Conservation (phyloP, 2,888 invertebrate species). For the Apodemia duryi region DNA sequence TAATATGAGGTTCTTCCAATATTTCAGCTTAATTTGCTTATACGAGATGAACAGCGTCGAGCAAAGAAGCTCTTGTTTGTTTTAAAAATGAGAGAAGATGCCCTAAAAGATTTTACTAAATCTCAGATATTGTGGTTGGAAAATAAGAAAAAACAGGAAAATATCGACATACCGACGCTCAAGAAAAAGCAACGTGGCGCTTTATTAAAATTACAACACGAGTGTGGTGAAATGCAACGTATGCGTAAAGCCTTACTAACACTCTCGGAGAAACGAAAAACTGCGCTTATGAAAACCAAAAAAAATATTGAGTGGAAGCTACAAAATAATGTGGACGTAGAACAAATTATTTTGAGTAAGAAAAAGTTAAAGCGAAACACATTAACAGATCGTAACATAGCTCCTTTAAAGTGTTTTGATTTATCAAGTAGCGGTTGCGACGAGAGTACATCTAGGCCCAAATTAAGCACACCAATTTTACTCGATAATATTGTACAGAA, state of each 20-base stretch:
- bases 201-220: slow-evolving; percentile 81
- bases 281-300: slow-evolving; percentile 66
- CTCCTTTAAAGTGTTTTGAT: slow-evolving; percentile 68
- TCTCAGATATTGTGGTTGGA: slow-evolving; percentile 72
- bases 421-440: slow-evolving; percentile 67
- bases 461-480: slow-evolving; percentile 29
- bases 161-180: slow-evolving; percentile 71
- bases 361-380: slow-evolving; percentile 56
- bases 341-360: slow-evolving; percentile 58
- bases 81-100: slow-evolving; percentile 52
- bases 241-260: slow-evolving; percentile 67
- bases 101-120: slow-evolving; percentile 69
- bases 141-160: slow-evolving; percentile 68
- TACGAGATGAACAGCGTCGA: slow-evolving; percentile 47
- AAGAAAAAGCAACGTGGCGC: slow-evolving; percentile 84
- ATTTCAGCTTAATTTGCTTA: no score
- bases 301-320: slow-evolving; percentile 65
- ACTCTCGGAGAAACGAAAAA: slow-evolving; percentile 63
- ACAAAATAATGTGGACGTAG: slow-evolving; percentile 55
- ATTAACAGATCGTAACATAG: slow-evolving; percentile 44
- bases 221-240: slow-evolving; percentile 83
- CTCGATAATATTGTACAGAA: slow-evolving; percentile 18
- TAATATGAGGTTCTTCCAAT: no score
- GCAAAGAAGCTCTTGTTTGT: slow-evolving; percentile 69
- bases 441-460: slow-evolving; percentile 41